Conservation (phyloP, 1,140 invertebrate genomes). For the Drosophila nannoptera region DNA sequence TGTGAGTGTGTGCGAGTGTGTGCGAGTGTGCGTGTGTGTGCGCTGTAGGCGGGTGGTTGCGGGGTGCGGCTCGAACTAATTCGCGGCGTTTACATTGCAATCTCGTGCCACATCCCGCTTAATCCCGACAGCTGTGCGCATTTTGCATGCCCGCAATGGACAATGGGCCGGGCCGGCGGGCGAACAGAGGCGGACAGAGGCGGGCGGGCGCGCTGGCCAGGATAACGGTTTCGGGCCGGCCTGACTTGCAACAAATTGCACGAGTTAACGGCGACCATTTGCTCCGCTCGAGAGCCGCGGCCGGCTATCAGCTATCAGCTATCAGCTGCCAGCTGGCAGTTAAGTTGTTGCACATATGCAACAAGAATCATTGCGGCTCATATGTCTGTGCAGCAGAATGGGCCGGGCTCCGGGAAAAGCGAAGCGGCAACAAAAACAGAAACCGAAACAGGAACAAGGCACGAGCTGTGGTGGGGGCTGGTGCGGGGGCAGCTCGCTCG, state of each 20-base stretch:
- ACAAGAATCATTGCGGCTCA: conserved; percentile 44
- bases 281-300: conserved; percentile 3
- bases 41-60: conserved; percentile 24
- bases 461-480: too few species aligned
- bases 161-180: neutral
- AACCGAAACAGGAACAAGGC: too few species aligned
- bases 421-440: too few species aligned
- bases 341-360: conserved; percentile 63
- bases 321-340: conserved; percentile 49
- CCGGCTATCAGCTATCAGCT: conserved; percentile 16
- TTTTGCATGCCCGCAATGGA: conserved; percentile 40
- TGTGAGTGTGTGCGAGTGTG: neutral
- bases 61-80: conserved; percentile 44
- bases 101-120: conserved; percentile 41
- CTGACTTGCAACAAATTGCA: conserved; percentile 69
- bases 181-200: neutral
- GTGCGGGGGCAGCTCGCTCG: conserved; percentile 9
- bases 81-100: conserved; percentile 66
- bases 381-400: conserved; percentile 22
- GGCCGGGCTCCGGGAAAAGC: too few species aligned
- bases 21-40: conserved; percentile 2
- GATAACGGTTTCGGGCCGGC: neutral
- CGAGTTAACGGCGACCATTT: conserved; percentile 35
- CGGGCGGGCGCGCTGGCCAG: neutral
- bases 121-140: conserved; percentile 73